Evolutionary conservation across 2,797 vertebrate species (phyloP), one percentile per base, ranked within the genome.

Genomic region (Crax fasciolata): DNA sequence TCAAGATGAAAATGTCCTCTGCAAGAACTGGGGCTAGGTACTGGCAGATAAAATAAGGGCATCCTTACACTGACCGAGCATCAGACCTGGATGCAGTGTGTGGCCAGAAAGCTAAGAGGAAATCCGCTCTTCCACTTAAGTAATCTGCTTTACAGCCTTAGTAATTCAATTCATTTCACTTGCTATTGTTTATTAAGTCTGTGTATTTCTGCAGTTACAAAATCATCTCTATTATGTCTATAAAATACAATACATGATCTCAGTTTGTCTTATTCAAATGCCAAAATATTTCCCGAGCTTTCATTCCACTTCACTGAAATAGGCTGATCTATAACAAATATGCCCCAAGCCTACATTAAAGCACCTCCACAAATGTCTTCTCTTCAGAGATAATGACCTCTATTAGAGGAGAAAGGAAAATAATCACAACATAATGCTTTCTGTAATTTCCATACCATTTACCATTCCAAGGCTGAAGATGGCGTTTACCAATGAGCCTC

Each of bases 401-500:
- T 81, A 82, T 93, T 89, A 91, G 39, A 83, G 16, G 8, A 88
- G 62, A 96, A 95, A 93, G 39, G 80, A 80, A 68, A 94, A 88
- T 65, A 95, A 84, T 81, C 58, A 58, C 76, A 89, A 63, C 23
- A 30, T 66, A 96, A 96, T 87, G 75, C 72, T 91, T 87, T 88
- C 87, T 54, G 65, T 49, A 67, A 91, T 95, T 91, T 96, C 92
- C 97, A n/a, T 98, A 99, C 99, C 99, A 15, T 98, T 98, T 86
- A 98, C 96, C 75, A 97, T 97, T 93, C 98, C 98, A 87, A 99
- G 98, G 97, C 98, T 98, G 98, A 99, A 99, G 98, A 99, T 98
- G 6, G 99, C 99, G 6, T 99, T 99, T 48, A 99, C 99, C 95
- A 99, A 97, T 1, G 98, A 98, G 91, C 99, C 99, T 70, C 99